Percentiles rank a stretch among this genome's conserved stretches.
These are phyloP conservation scores for Diachasmimorpha longicaudata DNA, from an alignment of 1,140 invertebrate genomes.

Conservation along the genomic window DNA sequence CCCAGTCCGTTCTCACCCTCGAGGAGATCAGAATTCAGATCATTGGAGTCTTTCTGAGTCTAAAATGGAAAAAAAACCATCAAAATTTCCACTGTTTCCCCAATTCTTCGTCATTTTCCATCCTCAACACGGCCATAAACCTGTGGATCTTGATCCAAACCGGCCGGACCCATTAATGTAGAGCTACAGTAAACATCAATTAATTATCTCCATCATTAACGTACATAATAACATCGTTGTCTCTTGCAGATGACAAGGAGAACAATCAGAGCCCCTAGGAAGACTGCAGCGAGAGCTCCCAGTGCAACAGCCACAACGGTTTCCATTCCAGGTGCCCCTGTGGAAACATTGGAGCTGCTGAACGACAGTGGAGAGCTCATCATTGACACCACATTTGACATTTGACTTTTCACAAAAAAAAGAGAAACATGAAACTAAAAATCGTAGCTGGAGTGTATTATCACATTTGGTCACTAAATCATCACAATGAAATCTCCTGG, in stretches of 20 bases:
- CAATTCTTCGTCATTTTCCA: neutral
- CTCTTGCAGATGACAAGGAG: conserved; percentile 70
- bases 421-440: neutral
- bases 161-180: no score
- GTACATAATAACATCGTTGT: conserved; percentile 61
- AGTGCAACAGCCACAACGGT: conserved; percentile 73
- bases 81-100: neutral
- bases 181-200: no score
- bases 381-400: conserved; percentile 14
- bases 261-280: conserved; percentile 71
- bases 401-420: neutral
- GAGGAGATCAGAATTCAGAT: conserved; percentile 53
- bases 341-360: conserved; percentile 42
- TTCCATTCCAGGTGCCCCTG: conserved; percentile 64
- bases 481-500: no score
- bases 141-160: no score
- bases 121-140: no score
- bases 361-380: conserved; percentile 56
- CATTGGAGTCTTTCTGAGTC: conserved; percentile 55
- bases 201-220: conserved; percentile 17
- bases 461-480: no score
- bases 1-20: conserved; percentile 51
- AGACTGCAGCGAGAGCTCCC: conserved; percentile 70
- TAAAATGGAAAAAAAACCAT: conserved; percentile 27
- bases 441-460: no score